Evolutionary conservation across 1,140 invertebrate genomes (phyloP), one percentile per base, ranked within the genome.

Genomic region (Eubasilissa regina): DNA sequence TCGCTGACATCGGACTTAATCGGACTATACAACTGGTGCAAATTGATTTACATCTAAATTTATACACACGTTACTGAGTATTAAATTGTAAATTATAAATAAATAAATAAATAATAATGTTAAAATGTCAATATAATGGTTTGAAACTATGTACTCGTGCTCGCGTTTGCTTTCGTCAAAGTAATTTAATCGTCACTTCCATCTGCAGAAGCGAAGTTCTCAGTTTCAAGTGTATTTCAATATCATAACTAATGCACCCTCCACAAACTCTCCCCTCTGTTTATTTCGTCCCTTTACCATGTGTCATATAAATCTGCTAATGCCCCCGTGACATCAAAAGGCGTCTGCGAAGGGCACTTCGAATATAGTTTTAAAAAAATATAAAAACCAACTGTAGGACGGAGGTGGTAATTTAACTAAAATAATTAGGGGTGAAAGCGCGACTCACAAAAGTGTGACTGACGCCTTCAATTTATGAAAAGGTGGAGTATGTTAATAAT

Each of bases 271-370:
- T 51, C 47, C 66, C 62, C 17, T 47, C 44, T 21, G 15, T 70
- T 70, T 51, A 70, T 21, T 47, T 51, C 66, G 15, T 17, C 45
- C 45, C 47, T 17, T n/a, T 4, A 15, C 44, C 35, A 21, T 47
- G 66, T 70, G 66, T 70, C 66, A 70, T 70, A 25, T 48, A 70
- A 70, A 70, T 51, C 66, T 70, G 66, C 51, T 70, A 48, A 70
- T 25, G 35, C 4, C 66, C 45, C 66, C 64, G 13, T 48, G 66
- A 70, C 47, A 70, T 48, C 44, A 70, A 70, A 70, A 48, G 66
- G 66, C 66, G 47, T 19, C 44, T 70, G 66, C 66, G 11, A 15
- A 10, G 9, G 66, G 66, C 66, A 70, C 66, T 51, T 70, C 45
- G 4, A 21, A 70, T 51, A 51, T 48, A 70, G 66, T 70, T 70